Evolutionary conservation across 2,113 vertebrate species (phyloP), one percentile per base, ranked within the genome.

Genomic region (Ceyx melanurus): DNA sequence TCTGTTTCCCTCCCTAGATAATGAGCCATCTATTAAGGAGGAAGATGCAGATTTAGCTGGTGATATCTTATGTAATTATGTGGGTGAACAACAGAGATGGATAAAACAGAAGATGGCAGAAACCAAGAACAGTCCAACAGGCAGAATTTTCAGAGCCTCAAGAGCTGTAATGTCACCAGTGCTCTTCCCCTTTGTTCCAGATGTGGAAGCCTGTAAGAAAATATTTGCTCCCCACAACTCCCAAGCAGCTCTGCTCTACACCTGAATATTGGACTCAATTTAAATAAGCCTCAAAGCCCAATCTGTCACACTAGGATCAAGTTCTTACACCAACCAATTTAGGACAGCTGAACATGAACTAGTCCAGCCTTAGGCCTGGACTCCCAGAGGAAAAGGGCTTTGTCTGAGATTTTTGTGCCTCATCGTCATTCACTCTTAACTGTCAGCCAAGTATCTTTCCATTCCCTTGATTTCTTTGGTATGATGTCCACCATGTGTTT

Each of bases 1-100:
- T 95, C 87, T 94, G 82, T 96, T 96, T 96, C 74, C 94, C 83
- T 91, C 95, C 91, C 80, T 85, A 56, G 90, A 79, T 95, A 95
- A 97, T 92, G 71, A 96, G 45, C 83, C 81, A 43, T 70, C 88
- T 76, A 89, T 95, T 92, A 95, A 76, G 76, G 37, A 78, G 31
- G 64, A 84, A 94, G 86, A 81, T 93, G 85, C 71, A 92, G 74
- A 53, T 90, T 77, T 92, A 95, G 43, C 85, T 91, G 66, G 79
- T 51, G 42, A 60, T 90, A 89, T 35, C 74, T 95, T 92, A 91
- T 42, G 23, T 93, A 93, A 92, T 91, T 90, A 82, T 86, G 77
- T 82, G 71, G 48, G 77, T 95, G 80, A 96, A 82, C 56, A 92
- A 62, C 68, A 90, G 75, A 92, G 50, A 78, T 22, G 53, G 58